These are phyloP conservation scores for Tylochromis polylepis DNA, from an alignment of 2,113 vertebrate genomes.

Conservation along the genomic window DNA sequence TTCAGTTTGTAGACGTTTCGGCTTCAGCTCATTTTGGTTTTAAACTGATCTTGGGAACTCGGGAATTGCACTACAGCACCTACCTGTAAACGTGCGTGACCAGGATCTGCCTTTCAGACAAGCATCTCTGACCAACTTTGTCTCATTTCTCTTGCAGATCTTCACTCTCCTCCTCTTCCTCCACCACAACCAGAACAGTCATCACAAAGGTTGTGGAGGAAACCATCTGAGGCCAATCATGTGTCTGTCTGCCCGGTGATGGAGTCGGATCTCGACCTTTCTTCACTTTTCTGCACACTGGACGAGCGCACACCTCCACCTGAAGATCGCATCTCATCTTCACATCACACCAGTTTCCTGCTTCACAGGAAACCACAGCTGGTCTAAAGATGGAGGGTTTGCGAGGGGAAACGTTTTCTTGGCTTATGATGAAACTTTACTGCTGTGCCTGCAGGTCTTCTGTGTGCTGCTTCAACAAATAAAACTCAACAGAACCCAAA, in stretches of 20 bases:
- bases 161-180: neutral
- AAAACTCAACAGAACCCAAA: neutral
- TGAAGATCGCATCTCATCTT: neutral
- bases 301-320: neutral
- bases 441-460: neutral
- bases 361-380: neutral
- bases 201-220: slow-evolving; percentile 49
- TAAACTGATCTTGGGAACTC: neutral
- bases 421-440: neutral
- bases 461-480: slow-evolving; percentile 1
- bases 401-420: neutral
- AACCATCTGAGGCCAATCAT: neutral
- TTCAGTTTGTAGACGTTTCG: neutral
- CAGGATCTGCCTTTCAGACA: neutral
- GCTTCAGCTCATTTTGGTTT: neutral
- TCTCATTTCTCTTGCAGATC: neutral
- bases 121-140: neutral
- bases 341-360: neutral
- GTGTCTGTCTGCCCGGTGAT: neutral
- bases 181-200: neutral
- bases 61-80: neutral
- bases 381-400: neutral
- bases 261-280: neutral
- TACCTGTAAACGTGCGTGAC: neutral
- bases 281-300: neutral